phyloP scores from a whole-genome alignment of 2,797 vertebrate genomes.

The Urocyon cinereoargenteus region DNA sequence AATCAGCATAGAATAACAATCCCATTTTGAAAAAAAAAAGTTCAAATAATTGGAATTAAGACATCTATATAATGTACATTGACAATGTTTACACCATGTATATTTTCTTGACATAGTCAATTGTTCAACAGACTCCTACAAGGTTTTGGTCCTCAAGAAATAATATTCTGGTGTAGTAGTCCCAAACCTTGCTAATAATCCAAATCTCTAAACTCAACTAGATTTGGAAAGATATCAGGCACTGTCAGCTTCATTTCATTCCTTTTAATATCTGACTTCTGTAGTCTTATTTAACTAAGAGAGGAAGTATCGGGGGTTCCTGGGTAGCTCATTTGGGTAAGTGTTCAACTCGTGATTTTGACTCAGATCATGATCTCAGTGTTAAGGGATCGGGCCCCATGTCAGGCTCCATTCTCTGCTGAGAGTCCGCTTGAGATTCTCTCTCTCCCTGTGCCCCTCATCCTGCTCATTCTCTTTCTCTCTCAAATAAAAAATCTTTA shows the following conservation, averaged over 20 bases:
- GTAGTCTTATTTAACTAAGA: background rate
- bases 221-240: background rate
- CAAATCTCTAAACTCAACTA: slow-evolving; percentile 9
- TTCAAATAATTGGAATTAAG: background rate
- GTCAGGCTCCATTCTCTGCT: too few species aligned
- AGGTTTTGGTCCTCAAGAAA: background rate
- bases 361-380: too few species aligned
- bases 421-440: too few species aligned
- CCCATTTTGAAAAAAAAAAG: slow-evolving; percentile 14
- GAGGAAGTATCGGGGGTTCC: background rate
- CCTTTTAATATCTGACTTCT: background rate
- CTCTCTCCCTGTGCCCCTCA: too few species aligned
- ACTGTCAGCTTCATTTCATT: background rate
- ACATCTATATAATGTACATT: background rate
- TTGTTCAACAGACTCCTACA: background rate
- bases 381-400: too few species aligned
- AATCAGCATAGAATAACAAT: slow-evolving; percentile 6
- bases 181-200: background rate
- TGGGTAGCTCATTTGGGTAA: too few species aligned
- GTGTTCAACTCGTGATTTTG: too few species aligned
- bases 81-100: background rate
- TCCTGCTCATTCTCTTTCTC: background rate
- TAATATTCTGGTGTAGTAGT: background rate
- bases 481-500: background rate
- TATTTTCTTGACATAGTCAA: background rate